These are phyloP conservation scores for Ceuthmochares aereus DNA, from an alignment of 2,113 vertebrate genomes.

Conservation along the genomic window DNA sequence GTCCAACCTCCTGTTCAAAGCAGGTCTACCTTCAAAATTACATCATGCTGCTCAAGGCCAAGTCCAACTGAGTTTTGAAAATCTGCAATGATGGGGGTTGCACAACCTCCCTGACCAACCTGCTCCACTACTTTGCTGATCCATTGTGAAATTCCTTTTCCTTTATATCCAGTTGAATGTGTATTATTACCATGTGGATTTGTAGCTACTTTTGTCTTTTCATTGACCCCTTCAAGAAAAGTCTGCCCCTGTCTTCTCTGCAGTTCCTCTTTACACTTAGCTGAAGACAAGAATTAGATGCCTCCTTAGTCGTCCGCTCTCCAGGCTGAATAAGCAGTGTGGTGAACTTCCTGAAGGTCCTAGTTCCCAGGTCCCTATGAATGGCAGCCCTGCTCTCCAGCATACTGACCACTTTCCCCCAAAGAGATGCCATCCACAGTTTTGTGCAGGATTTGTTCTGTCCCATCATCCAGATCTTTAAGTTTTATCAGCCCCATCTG, in stretches of 20 bases:
- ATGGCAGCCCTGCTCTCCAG: not conserved
- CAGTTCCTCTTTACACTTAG: not conserved
- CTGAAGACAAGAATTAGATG: not conserved
- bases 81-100: not conserved
- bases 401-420: not conserved
- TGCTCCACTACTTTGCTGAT: not conserved
- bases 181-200: not conserved
- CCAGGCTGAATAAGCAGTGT: not conserved
- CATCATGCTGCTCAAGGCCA: slow-evolving; percentile 19
- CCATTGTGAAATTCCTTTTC: not conserved
- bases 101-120: not conserved
- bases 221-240: not conserved
- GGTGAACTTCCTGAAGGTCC: not conserved
- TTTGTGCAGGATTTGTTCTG: not conserved
- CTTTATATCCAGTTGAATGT: not conserved
- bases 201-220: not conserved
- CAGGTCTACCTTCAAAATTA: slow-evolving; percentile 36
- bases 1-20: slow-evolving; percentile 35
- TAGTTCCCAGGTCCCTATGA: not conserved
- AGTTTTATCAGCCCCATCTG: not conserved
- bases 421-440: too few species aligned
- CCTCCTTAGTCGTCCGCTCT: not conserved
- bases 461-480: not conserved
- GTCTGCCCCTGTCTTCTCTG: not conserved
- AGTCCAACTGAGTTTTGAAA: slow-evolving; percentile 35